These are phyloP conservation scores for Dipus sagitta DNA, from an alignment of 2,797 vertebrate genomes.

Conservation along the genomic window DNA sequence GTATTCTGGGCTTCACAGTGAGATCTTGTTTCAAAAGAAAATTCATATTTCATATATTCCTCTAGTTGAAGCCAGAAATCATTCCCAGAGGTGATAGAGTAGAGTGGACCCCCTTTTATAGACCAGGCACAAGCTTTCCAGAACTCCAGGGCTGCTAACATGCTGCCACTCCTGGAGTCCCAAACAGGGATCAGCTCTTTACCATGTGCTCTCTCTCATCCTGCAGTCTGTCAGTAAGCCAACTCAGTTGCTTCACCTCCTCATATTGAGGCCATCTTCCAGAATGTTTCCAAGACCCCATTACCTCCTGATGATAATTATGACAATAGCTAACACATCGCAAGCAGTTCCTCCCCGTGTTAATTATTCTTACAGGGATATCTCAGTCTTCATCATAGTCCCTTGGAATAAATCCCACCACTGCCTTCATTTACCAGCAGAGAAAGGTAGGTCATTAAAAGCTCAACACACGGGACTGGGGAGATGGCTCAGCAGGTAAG, in stretches of 20 bases:
- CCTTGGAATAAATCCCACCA: not conserved
- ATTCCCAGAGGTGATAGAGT: not conserved
- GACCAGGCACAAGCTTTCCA: not conserved
- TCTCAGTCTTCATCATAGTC: not conserved
- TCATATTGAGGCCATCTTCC: not conserved
- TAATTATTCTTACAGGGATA: not conserved
- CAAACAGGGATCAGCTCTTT: not conserved
- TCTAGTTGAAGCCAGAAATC: not conserved
- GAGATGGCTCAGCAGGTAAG: too few relatives aligned
- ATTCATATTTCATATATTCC: not conserved
- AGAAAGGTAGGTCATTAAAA: not conserved
- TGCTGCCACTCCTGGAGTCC: not conserved
- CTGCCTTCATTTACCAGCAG: not conserved
- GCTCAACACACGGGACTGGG: not conserved
- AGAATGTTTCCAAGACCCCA: not conserved
- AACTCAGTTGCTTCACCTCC: not conserved
- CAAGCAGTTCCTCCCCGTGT: not conserved
- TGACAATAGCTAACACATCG: not conserved
- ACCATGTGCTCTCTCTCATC: not conserved
- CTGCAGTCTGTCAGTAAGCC: not conserved
- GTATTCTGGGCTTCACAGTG: too few relatives aligned
- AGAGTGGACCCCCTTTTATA: not conserved
- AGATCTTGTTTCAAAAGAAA: too few relatives aligned
- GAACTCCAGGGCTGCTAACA: rapidly evolving
- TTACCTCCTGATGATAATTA: not conserved